These are phyloP conservation scores for Mesorhabditis spiculigera DNA, from an alignment of 2,888 invertebrate genomes.

Conservation along the genomic window DNA sequence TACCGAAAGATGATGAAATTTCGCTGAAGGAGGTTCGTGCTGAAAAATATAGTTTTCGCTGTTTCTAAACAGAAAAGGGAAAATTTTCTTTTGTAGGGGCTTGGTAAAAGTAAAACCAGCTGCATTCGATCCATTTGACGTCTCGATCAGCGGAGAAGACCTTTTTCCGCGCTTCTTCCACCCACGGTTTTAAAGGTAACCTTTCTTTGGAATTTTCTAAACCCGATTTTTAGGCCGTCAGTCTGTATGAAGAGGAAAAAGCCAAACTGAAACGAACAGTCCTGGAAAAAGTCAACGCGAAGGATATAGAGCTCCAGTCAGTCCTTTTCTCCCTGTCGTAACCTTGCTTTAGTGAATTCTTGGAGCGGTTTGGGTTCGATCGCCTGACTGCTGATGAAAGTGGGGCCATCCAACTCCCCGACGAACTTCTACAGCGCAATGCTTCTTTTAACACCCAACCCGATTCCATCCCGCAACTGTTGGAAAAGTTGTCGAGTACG, in stretches of 20 bases:
- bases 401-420: conserved; percentile 20
- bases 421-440: conserved; percentile 74
- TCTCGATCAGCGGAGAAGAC: conserved; percentile 80
- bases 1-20: conserved; percentile 74
- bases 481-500: conserved; percentile 73
- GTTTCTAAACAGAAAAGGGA: neutral
- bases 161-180: conserved; percentile 80
- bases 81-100: conserved; percentile 68
- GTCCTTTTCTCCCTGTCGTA: conserved; percentile 16
- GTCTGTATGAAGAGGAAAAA: conserved; percentile 89
- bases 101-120: conserved; percentile 87
- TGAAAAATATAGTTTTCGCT: neutral
- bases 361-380: conserved; percentile 29
- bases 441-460: conserved; percentile 84
- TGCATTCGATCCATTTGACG: conserved; percentile 81
- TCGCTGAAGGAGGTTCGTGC: neutral
- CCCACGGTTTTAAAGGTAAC: conserved; percentile 81
- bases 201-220: neutral
- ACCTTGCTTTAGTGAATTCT: conserved; percentile 18
- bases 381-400: conserved; percentile 21
- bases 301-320: conserved; percentile 75
- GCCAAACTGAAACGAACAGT: conserved; percentile 80
- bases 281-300: conserved; percentile 74
- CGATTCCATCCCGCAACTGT: conserved; percentile 77
- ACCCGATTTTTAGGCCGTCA: conserved; percentile 68